Evolutionary conservation across 2,797 vertebrate genomes (phyloP).

Genomic region (Numenius phaeopus): DNA sequence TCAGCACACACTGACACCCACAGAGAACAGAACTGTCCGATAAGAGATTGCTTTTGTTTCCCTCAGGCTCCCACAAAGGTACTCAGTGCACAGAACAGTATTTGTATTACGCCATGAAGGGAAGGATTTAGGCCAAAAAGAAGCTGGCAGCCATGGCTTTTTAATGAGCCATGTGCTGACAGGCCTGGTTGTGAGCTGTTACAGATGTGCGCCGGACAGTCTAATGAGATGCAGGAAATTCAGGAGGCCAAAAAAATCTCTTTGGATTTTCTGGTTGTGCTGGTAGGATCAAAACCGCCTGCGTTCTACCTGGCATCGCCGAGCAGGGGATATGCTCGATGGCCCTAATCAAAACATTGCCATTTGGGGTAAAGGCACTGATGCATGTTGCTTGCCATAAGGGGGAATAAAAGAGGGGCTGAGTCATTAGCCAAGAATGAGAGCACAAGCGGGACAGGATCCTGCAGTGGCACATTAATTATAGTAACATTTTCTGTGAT

Average conservation of each 20-base stretch:
- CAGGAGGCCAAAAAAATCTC: not conserved
- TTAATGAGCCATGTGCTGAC: constrained; percentile 32
- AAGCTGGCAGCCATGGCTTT: constrained; percentile 19
- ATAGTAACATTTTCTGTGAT: constrained; percentile 26
- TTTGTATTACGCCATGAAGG: not conserved
- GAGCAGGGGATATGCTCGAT: not conserved
- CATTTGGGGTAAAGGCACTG: not conserved
- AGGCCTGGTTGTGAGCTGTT: constrained; percentile 42
- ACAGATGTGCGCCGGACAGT: not conserved
- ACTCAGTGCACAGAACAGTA: not conserved
- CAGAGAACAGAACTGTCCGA: not conserved
- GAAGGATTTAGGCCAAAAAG: constrained; percentile 23
- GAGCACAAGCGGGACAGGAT: not conserved
- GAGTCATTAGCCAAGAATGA: constrained; percentile 39
- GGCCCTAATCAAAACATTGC: constrained; percentile 4
- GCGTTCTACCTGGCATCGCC: not conserved
- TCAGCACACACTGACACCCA: not conserved
- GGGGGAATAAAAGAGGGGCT: constrained; percentile 17
- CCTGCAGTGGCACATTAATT: constrained; percentile 7
- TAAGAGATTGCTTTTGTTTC: not conserved
- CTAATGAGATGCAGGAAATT: not conserved
- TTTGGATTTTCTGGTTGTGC: not conserved
- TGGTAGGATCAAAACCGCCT: not conserved
- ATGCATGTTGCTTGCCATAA: not conserved
- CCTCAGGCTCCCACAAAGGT: not conserved